Evolutionary conservation across 2,113 vertebrate genomes (phyloP), one percentile per base, ranked within the genome.

Genomic region (Austrofundulus limnaeus): DNA sequence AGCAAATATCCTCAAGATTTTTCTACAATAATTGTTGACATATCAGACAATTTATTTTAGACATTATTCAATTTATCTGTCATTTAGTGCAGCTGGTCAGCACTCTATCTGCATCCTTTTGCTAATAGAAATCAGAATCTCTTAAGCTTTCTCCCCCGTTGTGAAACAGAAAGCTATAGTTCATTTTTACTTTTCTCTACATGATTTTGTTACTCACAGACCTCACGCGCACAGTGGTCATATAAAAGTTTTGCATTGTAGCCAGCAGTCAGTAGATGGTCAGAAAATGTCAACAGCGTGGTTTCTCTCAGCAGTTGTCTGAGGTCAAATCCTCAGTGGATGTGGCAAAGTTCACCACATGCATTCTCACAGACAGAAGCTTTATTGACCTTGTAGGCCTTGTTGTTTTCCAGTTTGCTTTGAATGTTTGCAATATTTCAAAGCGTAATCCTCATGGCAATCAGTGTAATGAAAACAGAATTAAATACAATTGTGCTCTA

Each of bases 261-360:
- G 72, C 66, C 55, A 48, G 66, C 42, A 72, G 39, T 34, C 41
- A 61, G 60, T 39, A 20, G 16, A 42, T 55, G 71, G 73, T 84
- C 66, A 53, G 48, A 17, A 75, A 74, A 72, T 4, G 16, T 70
- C 66, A 70, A 68, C 71, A 60, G 11, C 71, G 65, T 64, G 80
- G 75, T 68, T 1, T 2, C 38, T 49, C 31, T 61, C 64, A 72
- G 53, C 50, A 61, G 52, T 71, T 61, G 72, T 68, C 61, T 8
- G 19, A 63, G 57, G 61, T 73, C 59, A 41, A 68, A 66, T 53
- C 78, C 39, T 56, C 37, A 19, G 45, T 54, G 49, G 43, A 34
- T 37, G 37, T 45, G 39, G 17, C 25, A 2, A 5, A 20, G 56
- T 77, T 42, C 41, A 48, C 80, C 45, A 25, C 70, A 72, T 61